Evolutionary conservation across 1,140 invertebrate genomes (phyloP), one percentile per base, ranked within the genome.

Genomic region (Drosophila ogumai): DNA sequence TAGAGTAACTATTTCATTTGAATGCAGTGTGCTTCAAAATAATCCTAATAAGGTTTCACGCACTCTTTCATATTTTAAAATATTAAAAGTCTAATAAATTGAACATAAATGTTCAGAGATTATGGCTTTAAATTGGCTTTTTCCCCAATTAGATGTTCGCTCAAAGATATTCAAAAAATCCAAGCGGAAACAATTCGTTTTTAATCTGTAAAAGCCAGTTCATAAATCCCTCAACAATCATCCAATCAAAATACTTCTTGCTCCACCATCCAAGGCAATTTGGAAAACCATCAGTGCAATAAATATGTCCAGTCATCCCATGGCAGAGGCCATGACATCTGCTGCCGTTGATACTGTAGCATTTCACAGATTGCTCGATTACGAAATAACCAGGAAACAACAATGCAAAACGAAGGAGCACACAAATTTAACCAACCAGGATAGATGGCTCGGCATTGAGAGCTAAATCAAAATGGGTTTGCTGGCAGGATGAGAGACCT

Each of bases 331-430:
- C 50, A 49, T 72, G 66, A 59, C 67, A 72, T 72, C 68, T 71
- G 66, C 44, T 72, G 66, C 52, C 58, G 58, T 75, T 46, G 60
- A 75, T 49, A 40, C 41, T 54, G 25, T 28, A 32, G 52, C 34
- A 58, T 76, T 76, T 64, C 38, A 50, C 52, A 75, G 52, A 76
- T 67, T 54, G 55, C 56, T 75, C 72, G 54, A 71, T 72, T 72
- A 72, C 67, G 41, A 59, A 72, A 57, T 69, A 41, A 28, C 67
- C 40, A 74, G 19, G 31, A 46, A 38, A n/a, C 49, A 25, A 25
- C 19, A 34, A 57, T 38, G 32, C 54, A 38, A 75, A 38, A 41
- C 32, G n/a, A 22, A 31, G 32, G 17, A 67, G 31, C 28, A 44
- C 17, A 49, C 36, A 65, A 50, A 66, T 76, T 43, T 54, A 75